Evolutionary conservation across 2,888 invertebrate genomes (phyloP).

Genomic region (Callyntrura sp.): DNA sequence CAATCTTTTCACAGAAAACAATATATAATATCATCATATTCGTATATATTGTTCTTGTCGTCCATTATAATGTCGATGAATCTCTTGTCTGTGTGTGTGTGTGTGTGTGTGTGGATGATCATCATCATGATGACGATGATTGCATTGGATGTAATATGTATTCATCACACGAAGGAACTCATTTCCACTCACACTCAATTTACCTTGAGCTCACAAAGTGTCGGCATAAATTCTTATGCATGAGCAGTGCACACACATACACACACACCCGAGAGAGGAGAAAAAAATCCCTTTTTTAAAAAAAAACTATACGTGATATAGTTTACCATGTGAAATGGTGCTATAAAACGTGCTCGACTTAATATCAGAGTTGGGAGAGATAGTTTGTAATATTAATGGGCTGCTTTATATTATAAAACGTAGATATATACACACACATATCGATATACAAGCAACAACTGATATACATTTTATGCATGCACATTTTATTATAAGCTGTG

Average conservation of each 20-base stretch:
- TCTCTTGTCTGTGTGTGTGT: too few species aligned
- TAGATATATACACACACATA: background rate
- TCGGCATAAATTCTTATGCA: constrained; percentile 74
- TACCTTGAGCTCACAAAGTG: constrained; percentile 76
- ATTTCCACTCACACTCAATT: constrained; percentile 78
- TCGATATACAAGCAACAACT: background rate
- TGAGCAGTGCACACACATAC: constrained; percentile 58
- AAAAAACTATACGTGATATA: constrained; percentile 44
- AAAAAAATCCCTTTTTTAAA: too few species aligned
- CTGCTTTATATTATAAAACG: too few species aligned
- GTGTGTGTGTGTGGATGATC: background rate
- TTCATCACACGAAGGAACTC: constrained; percentile 76
- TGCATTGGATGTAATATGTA: constrained; percentile 73
- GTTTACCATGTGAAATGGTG: constrained; percentile 38
- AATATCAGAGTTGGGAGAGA: background rate
- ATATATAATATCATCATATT: constrained; percentile 57
- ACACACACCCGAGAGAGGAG: too few species aligned
- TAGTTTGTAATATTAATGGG: background rate
- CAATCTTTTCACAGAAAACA: constrained; percentile 60
- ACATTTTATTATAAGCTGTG: constrained; percentile 21
- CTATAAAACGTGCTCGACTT: constrained; percentile 60
- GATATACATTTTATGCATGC: background rate
- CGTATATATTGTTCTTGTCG: constrained; percentile 30
- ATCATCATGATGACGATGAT: constrained; percentile 67
- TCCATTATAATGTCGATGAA: constrained; percentile 66